Conservation (phyloP, 2,797 vertebrate species). For the Masticophis lateralis region DNA sequence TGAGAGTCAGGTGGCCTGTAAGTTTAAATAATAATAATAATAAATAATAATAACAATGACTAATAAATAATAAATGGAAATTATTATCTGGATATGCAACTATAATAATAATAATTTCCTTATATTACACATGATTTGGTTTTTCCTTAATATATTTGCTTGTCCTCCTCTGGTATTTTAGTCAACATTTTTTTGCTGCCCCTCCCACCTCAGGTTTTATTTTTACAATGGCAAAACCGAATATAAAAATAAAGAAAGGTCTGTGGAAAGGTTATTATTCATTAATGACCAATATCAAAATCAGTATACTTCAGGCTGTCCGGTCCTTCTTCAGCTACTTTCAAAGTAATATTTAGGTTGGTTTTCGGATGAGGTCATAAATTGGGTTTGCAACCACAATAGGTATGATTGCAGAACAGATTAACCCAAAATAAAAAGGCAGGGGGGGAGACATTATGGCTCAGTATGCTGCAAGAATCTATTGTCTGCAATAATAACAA, state of each 20-base stretch:
- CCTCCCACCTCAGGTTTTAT: neutral
- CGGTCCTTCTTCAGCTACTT: neutral
- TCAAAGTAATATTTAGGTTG: neutral
- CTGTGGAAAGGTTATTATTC: neutral
- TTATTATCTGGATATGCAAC: neutral
- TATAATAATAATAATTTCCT: neutral
- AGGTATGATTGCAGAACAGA: neutral
- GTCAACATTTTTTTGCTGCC: neutral
- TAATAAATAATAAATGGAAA: too few species aligned
- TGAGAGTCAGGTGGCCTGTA: neutral
- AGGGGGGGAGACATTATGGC: neutral
- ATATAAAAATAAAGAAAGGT: neutral
- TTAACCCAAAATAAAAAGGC: neutral
- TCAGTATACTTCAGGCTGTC: neutral
- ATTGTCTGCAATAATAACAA: neutral
- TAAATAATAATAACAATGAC: neutral
- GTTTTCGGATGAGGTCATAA: neutral
- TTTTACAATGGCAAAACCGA: neutral
- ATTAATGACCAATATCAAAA: neutral
- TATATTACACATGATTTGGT: neutral
- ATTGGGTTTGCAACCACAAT: neutral
- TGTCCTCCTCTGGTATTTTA: neutral
- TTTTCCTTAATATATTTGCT: neutral
- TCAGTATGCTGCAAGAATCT: neutral
- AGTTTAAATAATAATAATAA: neutral